A percentile compares a stretch with the other conserved stretches of the same genome.
These are phyloP conservation scores for Pachyseris speciosa DNA, from an alignment of 64 coral and sea anemone species.

Conservation along the genomic window DNA sequence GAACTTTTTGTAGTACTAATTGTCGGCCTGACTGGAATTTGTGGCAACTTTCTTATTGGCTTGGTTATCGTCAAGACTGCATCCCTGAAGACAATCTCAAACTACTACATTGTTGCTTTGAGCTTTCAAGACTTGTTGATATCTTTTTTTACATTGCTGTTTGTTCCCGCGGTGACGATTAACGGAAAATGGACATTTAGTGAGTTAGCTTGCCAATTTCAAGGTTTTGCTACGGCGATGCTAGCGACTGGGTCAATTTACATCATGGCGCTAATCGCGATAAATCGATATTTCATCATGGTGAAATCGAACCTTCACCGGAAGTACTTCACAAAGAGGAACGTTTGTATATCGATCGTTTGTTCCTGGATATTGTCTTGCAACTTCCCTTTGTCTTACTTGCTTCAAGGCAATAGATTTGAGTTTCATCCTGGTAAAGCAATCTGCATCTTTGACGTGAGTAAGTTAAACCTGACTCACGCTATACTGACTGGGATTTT, in stretches of 20 bases:
- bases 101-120: conserved; percentile 18
- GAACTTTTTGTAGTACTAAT: background rate
- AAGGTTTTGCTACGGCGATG: conserved; percentile 25
- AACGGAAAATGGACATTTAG: conserved; percentile 54
- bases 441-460: conserved; percentile 49
- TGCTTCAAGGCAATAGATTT: conserved; percentile 49
- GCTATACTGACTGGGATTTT: conserved; percentile 6
- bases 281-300: conserved; percentile 68
- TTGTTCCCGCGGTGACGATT: background rate
- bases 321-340: conserved; percentile 23
- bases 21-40: background rate
- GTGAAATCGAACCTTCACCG: conserved; percentile 37
- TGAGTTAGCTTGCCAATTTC: conserved; percentile 50
- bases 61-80: background rate
- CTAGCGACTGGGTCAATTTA: conserved; percentile 53
- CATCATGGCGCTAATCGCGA: conserved; percentile 28
- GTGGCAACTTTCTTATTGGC: background rate
- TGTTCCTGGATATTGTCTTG: conserved; percentile 42
- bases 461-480: conserved; percentile 2
- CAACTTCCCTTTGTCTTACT: conserved; percentile 59
- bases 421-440: conserved; percentile 64
- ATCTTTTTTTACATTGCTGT: background rate
- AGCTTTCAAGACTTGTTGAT: background rate
- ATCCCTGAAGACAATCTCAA: conserved; percentile 15
- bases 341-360: conserved; percentile 31